Evolutionary conservation across 2,797 vertebrate genomes (phyloP).

Genomic region (Fringilla coelebs): DNA sequence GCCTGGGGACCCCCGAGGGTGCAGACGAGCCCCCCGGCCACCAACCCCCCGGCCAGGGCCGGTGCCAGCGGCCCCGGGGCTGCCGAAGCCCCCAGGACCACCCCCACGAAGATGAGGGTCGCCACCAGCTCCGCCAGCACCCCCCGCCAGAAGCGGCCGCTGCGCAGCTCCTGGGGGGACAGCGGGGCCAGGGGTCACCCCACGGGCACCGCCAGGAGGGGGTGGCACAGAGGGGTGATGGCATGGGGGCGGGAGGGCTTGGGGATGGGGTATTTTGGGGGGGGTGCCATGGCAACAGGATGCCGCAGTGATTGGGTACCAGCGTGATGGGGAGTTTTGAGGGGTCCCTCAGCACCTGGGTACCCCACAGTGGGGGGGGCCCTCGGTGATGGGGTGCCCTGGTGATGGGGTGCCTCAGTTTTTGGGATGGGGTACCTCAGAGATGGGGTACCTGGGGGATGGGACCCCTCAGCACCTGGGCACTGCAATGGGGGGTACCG

Average conservation of each 20-base stretch:
- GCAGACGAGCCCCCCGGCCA: constrained; percentile 73
- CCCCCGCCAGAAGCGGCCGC: constrained; percentile 79
- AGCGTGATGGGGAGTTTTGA: fast-evolving
- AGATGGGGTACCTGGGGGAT: no score
- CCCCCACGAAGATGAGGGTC: constrained; percentile 80
- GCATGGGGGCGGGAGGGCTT: no score
- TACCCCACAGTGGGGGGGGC: no score
- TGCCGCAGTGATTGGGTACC: no score
- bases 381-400: background rate
- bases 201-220: fast-evolving
- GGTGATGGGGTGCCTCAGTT: no score
- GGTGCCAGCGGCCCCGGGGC: constrained; percentile 70
- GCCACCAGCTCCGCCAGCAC: constrained; percentile 77
- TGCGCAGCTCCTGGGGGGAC: constrained; percentile 75
- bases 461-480: no score
- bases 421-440: background rate
- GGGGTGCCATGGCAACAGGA: background rate
- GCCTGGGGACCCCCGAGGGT: constrained; percentile 83
- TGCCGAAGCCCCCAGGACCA: constrained; percentile 78
- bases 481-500: background rate
- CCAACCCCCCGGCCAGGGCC: constrained; percentile 79
- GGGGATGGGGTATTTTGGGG: no score
- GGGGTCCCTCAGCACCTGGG: background rate
- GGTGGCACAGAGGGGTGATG: background rate
- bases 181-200: fast-evolving